Evolutionary conservation across 2,797 vertebrate species (phyloP), one percentile per base, ranked within the genome.

Genomic region (Danio tinwini): DNA sequence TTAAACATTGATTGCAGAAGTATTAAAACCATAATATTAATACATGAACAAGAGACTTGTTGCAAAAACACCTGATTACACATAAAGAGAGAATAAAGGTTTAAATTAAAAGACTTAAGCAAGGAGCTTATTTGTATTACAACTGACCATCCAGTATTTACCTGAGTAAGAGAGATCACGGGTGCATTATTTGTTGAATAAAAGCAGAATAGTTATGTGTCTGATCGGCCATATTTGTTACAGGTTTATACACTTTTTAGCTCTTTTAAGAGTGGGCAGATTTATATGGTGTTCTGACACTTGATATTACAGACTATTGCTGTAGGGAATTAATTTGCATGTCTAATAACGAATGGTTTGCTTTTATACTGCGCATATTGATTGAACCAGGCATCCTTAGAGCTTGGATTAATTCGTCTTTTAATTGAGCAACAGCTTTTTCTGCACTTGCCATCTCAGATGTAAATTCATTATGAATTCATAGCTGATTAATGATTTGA

Each of bases 321-420:
- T 64, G 74, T 52, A 58, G 59, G n/a, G 10, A 75, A 76, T n/a
- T 4, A 65, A 72, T 52, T 39, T 39, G 44, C 12, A 40, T 61
- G 47, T 17, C 81, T 40, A 81, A 52, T 74, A 78, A 81, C 63
- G 29, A 3, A 56, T 3, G 1, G 19, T 19, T 42, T 37, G 13
- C 64, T 7, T 44, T 65, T 55, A 47, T 68, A 67, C 59, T 65
- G 16, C 2, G 52, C 14, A 11, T 77, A 61, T 68, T 47, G 9
- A 62, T 53, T 58, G 13, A 52, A 19, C 45, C 16, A 53, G 17
- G 11, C 17, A 58, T 8, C 8, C 7, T 45, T 19, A 47, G 42
- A 75, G 42, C 45, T 17, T 65, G 8, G n/a, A 82, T 37, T 70
- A n/a, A 78, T 78, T 52, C 1, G 74, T 83, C 7, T 52, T 70